Conservation (phyloP, 1,140 invertebrate species). For the Andricus grossulariae region DNA sequence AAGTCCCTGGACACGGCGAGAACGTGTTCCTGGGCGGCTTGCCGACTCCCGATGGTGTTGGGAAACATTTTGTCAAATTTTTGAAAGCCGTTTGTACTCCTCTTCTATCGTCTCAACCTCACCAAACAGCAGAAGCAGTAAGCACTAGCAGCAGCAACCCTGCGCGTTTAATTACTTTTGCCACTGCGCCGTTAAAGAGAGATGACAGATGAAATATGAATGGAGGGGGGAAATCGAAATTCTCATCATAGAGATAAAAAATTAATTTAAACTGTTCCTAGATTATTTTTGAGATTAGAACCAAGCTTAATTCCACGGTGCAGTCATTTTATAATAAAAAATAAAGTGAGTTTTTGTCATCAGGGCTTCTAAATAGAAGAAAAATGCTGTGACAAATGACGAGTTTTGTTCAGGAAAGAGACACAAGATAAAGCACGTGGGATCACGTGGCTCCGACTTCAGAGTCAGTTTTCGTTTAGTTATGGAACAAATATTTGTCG, state of each 20-base stretch:
- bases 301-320: not conserved
- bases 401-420: constrained; percentile 33
- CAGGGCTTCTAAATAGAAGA: not conserved
- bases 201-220: constrained; percentile 32
- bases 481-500: not conserved
- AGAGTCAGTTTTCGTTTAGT: not conserved
- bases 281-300: not conserved
- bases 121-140: constrained; percentile 73
- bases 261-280: not conserved
- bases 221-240: constrained; percentile 10
- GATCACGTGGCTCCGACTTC: constrained; percentile 66
- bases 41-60: constrained; percentile 71
- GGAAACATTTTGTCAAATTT: constrained; percentile 63
- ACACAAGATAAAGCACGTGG: constrained; percentile 65
- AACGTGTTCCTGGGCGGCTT: constrained; percentile 87
- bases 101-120: constrained; percentile 36
- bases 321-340: not conserved
- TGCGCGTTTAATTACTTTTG: constrained; percentile 69
- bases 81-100: constrained; percentile 29
- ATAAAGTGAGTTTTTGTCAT: not conserved
- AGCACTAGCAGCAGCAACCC: constrained; percentile 69
- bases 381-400: not conserved
- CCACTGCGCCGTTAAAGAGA: constrained; percentile 69
- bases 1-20: constrained; percentile 97
- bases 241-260: not conserved